Evolutionary conservation across 2,888 invertebrate species (phyloP).

Genomic region (Leptogaster cylindrica): DNA sequence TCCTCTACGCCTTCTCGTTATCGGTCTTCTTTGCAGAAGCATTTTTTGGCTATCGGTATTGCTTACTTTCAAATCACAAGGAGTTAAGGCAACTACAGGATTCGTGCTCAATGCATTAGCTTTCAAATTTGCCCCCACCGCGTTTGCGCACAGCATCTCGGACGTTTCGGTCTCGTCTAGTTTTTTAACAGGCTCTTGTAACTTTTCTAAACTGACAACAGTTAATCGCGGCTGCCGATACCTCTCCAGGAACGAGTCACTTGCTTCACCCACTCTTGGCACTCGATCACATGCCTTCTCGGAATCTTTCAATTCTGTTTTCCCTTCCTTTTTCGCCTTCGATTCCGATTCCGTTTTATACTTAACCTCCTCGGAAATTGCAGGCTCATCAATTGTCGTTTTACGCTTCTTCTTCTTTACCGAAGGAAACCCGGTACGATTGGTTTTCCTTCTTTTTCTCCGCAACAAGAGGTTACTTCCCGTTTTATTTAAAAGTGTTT

Average conservation of each 20-base stretch:
- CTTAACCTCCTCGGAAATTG: neutral
- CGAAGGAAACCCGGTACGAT: constrained; percentile 87
- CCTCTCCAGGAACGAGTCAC: constrained; percentile 70
- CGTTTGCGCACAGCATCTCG: no score
- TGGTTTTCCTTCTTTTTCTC: constrained; percentile 75
- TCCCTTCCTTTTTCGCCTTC: neutral
- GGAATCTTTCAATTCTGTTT: neutral
- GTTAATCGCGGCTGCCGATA: constrained; percentile 65
- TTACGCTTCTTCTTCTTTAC: constrained; percentile 82
- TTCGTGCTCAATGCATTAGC: neutral
- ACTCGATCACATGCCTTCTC: constrained; percentile 67
- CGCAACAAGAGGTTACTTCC: constrained; percentile 61
- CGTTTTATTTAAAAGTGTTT: constrained; percentile 58
- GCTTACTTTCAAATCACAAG: neutral
- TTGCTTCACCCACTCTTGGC: constrained; percentile 73
- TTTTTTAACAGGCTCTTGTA: constrained; percentile 60
- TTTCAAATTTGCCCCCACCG: neutral
- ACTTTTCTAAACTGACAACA: constrained; percentile 68
- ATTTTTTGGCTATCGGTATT: no score
- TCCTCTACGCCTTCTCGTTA: neutral
- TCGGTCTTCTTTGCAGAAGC: constrained; percentile 1
- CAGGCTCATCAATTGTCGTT: constrained; percentile 47
- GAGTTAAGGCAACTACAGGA: neutral
- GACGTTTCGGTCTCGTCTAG: neutral
- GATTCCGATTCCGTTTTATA: neutral